A percentile compares a stretch with the other conserved stretches of the same genome.
Conservation (phyloP, 2,888 invertebrate genomes). For the Formica aserva region DNA sequence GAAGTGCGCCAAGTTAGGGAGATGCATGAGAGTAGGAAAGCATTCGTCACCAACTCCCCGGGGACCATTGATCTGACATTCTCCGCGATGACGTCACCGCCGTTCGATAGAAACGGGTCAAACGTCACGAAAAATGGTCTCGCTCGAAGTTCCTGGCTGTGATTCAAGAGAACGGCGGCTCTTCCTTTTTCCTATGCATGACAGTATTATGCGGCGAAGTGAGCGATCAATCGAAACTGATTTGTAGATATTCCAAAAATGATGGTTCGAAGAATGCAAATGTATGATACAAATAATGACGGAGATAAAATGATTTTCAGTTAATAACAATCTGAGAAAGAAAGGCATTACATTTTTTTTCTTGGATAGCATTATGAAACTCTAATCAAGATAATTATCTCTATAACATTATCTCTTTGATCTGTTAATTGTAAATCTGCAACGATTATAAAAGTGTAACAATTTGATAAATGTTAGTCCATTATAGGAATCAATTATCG, state of each 20-base stretch:
- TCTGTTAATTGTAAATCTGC: constrained; percentile 5
- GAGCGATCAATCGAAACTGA: background rate
- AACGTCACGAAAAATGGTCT: constrained; percentile 77
- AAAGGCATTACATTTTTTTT: background rate
- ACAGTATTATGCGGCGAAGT: background rate
- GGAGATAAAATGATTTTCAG: background rate
- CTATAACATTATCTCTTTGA: background rate
- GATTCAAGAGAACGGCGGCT: constrained; percentile 71
- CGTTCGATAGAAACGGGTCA: constrained; percentile 78
- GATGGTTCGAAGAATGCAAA: background rate
- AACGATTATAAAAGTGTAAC: background rate
- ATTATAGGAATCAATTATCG: constrained; percentile 7
- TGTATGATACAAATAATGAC: background rate
- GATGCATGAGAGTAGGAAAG: constrained; percentile 65
- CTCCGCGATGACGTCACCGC: constrained; percentile 78
- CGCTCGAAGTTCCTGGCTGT: constrained; percentile 68
- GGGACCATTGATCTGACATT: constrained; percentile 83
- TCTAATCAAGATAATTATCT: background rate
- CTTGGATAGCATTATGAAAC: background rate
- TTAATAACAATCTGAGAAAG: background rate
- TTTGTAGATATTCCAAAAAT: background rate
- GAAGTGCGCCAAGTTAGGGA: constrained; percentile 28
- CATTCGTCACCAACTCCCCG: constrained; percentile 74
- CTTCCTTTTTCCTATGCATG: background rate
- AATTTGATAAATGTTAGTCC: background rate